phyloP scores from a whole-genome alignment of 1,140 invertebrate genomes.

The Conopomorpha cramerella region DNA sequence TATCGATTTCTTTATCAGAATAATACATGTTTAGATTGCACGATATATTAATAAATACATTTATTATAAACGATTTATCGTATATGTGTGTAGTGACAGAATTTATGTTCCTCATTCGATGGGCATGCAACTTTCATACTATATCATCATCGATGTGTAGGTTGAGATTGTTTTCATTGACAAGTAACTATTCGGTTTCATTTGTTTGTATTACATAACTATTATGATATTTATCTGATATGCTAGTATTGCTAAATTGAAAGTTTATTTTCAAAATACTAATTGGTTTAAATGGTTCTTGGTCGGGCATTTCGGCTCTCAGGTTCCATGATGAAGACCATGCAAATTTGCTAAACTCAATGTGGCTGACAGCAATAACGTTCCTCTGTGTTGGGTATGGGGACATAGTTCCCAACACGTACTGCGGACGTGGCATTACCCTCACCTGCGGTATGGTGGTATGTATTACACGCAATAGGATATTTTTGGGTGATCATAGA shows the following conservation, averaged over 20 bases:
- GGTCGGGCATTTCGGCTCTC: constrained; percentile 58
- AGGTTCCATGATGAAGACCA: constrained; percentile 88
- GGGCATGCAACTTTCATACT: constrained; percentile 2
- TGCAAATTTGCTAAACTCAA: constrained; percentile 88
- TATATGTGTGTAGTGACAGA: constrained; percentile 20
- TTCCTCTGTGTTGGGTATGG: constrained; percentile 82
- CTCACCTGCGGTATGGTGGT: constrained; percentile 93
- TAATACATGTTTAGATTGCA: constrained; percentile 56
- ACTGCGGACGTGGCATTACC: constrained; percentile 89
- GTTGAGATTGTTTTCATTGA: too few relatives aligned
- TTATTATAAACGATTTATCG: too few relatives aligned
- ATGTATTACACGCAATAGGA: constrained; percentile 62
- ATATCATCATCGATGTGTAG: too few relatives aligned
- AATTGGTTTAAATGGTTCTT: constrained; percentile 59
- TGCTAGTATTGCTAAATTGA: too few relatives aligned
- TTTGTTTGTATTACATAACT: not conserved
- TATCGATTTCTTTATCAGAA: too few relatives aligned
- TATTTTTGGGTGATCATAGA: constrained; percentile 20
- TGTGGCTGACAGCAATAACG: constrained; percentile 92
- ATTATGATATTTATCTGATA: too few relatives aligned
- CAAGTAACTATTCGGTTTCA: not conserved
- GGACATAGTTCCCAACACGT: constrained; percentile 93
- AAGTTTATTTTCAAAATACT: too few relatives aligned
- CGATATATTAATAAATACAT: constrained; percentile 53
- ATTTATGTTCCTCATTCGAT: not conserved